A percentile compares a stretch with the other conserved stretches of the same genome.
These are phyloP conservation scores for Leucophenga varia DNA, from an alignment of 1,140 invertebrate genomes.

Conservation along the genomic window DNA sequence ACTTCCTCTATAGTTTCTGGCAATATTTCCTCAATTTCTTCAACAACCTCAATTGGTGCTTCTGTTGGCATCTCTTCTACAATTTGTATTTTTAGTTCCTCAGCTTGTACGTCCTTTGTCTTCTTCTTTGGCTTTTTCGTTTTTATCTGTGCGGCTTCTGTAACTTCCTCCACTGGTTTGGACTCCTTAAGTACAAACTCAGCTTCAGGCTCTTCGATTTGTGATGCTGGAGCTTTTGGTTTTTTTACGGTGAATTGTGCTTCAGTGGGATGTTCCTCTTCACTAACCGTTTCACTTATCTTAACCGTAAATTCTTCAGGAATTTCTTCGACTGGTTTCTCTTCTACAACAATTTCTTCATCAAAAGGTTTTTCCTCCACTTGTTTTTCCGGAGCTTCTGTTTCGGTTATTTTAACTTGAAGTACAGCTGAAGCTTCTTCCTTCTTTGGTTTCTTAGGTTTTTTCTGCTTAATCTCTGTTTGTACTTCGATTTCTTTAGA, in stretches of 20 bases:
- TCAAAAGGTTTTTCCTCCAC: constrained; percentile 11
- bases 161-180: constrained; percentile 36
- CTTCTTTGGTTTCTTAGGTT: constrained; percentile 57
- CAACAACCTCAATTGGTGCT: constrained; percentile 26
- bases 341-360: constrained; percentile 5
- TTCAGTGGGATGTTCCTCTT: constrained; percentile 13
- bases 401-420: constrained; percentile 39
- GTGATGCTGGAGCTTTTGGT: constrained; percentile 24
- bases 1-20: constrained; percentile 15
- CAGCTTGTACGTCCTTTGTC: constrained; percentile 30
- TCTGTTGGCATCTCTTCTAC: constrained; percentile 34
- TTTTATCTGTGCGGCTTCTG: constrained; percentile 41
- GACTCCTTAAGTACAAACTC: constrained; percentile 38
- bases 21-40: constrained; percentile 23
- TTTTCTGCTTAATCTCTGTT: constrained; percentile 39
- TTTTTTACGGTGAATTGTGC: constrained; percentile 36
- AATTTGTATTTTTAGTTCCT: constrained; percentile 35
- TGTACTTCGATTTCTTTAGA: constrained; percentile 46
- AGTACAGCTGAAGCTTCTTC: constrained; percentile 33
- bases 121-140: constrained; percentile 51
- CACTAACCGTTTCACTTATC: constrained; percentile 15
- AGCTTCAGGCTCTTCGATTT: constrained; percentile 39
- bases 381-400: constrained; percentile 18
- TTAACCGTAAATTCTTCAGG: constrained; percentile 25
- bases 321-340: constrained; percentile 18